Evolutionary conservation across 2,888 invertebrate species (phyloP), one percentile per base, ranked within the genome.

Genomic region (Invenusta paracnida): DNA sequence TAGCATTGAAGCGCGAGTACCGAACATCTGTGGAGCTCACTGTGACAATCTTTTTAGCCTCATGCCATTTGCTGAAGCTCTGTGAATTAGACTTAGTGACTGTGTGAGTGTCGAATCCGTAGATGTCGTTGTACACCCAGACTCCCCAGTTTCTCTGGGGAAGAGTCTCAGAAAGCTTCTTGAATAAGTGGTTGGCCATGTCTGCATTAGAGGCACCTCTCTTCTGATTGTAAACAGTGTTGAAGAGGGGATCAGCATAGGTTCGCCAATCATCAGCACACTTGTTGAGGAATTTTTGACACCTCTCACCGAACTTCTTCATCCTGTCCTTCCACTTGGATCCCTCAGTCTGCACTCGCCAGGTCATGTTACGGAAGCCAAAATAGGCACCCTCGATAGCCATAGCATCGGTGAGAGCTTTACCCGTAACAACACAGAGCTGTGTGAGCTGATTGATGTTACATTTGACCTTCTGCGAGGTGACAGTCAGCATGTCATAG

Each of bases 281-380:
- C 73, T 73, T 73, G 73, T 73, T 73, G 17, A 73, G 25, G 27
- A 73, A 73, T 13, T 2, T 23, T 23, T 73, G 73, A 23, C 84
- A 84, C 28, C 84, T 27, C 11, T 66, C 84, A n/a, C 73, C 84
- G 25, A 84, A 1, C 73, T 84, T 84, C 73, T n/a, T 30, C 73
- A 29, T 66, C 0, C 28, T 5, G 25, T 67, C 84, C 73, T 84
- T 67, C 27, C 84, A 84, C 27, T 27, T 27, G 25, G 66, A 67
- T 5, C 84, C 84, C 27, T 66, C 73, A 17, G 67, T 73, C 27
- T 73, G 73, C 5, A 73, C 73, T n/a, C 73, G 17, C 73, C 73
- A 73, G 25, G 73, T 73, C 73, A 73, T 73, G 27, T 73, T 73
- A 2, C 73, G 73, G 73, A 73, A 73, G 73, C 73, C 73, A 73